Base-by-base conservation (phyloP, 2,797 vertebrate genomes). In the Lepus oiostolus region DNA sequence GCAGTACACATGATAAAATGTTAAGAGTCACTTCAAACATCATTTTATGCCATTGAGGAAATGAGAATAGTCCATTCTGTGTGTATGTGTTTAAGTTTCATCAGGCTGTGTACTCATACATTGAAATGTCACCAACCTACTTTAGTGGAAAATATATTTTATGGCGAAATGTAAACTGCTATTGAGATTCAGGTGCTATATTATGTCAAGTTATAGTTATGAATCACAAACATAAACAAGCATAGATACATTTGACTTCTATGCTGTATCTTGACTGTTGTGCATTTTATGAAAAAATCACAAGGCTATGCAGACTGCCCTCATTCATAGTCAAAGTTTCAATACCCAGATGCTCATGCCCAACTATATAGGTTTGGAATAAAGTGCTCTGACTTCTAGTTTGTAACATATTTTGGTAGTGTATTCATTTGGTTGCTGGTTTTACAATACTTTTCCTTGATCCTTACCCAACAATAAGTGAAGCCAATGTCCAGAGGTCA, bases 1-100 rank as follows among this genome's bases (percentile, higher is more conserved):
- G 22, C 11, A 87, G 7, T 38, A 65, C 22, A 80, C 91, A 89
- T 92, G 79, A 92, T 92, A 68, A 96, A 80, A 92, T 81, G 38
- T 24, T 30, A 74, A 2, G 9, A 11, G 6, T 89, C 3, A 71
- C 58, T 89, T 85, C 8, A 14, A 79, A 42, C 24, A 42, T 63
- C 9, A 30, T 10, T 85, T 50, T 91, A 54, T 47, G 86, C 3
- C 52, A 19, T 11, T 60, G 4, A 77, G 26, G 21, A 62, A 52
- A 32, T 87, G 4, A 42, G 26, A 90, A 67, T 52, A 85, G 28
- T 7, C 65, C 50, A 50, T 75, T 75, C 52, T 96, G 2, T 32
- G 7, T 16, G 3, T 60, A 14, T 58, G 30, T 47, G 42, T 58
- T 28, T 80, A 75, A 47, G 75, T 75, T 96, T 70, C 85, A 17